Conservation (phyloP, 2,113 vertebrate species). For the Gorsachius goisagi region DNA sequence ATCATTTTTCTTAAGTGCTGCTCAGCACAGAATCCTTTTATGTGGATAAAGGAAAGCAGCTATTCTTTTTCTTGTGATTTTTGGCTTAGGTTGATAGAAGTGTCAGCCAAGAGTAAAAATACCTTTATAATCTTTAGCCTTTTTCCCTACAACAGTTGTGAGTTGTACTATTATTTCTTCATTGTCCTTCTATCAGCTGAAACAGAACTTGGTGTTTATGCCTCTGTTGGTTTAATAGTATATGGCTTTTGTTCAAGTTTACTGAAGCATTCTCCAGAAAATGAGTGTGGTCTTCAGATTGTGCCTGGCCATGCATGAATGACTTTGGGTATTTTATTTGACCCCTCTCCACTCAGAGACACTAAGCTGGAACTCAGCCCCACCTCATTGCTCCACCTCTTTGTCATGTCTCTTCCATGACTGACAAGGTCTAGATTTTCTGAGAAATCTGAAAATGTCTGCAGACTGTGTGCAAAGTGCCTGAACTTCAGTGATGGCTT, state of each 20-base stretch:
- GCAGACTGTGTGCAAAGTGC: neutral
- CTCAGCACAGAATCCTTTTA: slow-evolving; percentile 51
- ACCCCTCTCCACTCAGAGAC: neutral
- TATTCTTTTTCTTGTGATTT: slow-evolving; percentile 60
- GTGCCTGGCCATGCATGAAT: neutral
- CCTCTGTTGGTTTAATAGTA: slow-evolving; percentile 21
- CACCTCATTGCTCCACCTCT: neutral
- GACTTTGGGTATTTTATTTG: neutral
- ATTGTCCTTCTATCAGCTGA: slow-evolving; percentile 39
- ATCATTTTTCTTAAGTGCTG: slow-evolving; percentile 54
- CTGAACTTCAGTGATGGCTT: neutral
- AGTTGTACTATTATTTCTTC: slow-evolving; percentile 44
- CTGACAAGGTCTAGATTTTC: neutral
- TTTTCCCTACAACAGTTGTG: slow-evolving; percentile 16
- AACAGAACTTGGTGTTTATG: slow-evolving; percentile 12
- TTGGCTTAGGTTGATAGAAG: slow-evolving; percentile 34
- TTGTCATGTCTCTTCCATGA: neutral
- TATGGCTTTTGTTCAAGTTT: slow-evolving; percentile 29
- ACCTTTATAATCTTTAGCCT: slow-evolving; percentile 50
- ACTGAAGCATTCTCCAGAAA: neutral
- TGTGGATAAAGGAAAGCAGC: slow-evolving; percentile 57
- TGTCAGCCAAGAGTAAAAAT: slow-evolving; percentile 64
- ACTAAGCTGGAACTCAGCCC: neutral
- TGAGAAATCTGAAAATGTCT: neutral
- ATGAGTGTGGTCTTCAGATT: neutral